These are phyloP conservation scores for Lagopus leucura DNA, from an alignment of 2,113 vertebrate species.

Conservation along the genomic window DNA sequence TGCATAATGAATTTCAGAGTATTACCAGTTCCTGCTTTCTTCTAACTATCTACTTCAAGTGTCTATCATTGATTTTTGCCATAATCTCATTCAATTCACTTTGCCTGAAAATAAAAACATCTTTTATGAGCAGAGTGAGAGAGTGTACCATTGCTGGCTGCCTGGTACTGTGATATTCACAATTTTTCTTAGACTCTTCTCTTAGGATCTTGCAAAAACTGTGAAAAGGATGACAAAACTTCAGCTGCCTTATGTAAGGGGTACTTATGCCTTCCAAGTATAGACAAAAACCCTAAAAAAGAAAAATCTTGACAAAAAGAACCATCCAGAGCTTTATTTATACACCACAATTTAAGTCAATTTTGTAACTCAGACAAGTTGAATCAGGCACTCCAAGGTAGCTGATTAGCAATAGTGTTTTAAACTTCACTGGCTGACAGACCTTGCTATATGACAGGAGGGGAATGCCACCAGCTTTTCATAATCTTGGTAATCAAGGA, in stretches of 20 bases:
- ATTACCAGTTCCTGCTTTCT: not conserved
- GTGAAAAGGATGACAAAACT: conserved; percentile 13
- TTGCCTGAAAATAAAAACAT: not conserved
- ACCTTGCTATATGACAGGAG: not conserved
- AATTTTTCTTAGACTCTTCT: not conserved
- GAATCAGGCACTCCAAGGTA: accelerated
- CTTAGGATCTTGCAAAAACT: not conserved
- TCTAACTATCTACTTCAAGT: not conserved
- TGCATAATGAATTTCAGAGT: not conserved
- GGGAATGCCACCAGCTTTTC: not conserved
- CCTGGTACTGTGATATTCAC: not conserved
- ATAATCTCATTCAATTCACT: conserved; percentile 11
- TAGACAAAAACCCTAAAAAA: not conserved
- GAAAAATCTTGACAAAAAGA: not conserved
- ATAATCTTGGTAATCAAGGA: conserved; percentile 43
- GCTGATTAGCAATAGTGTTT: conserved; percentile 17
- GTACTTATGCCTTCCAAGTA: not conserved
- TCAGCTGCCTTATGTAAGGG: conserved; percentile 6
- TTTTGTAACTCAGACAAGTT: not conserved
- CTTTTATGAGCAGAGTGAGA: not conserved
- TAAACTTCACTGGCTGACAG: not conserved
- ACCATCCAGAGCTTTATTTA: not conserved
- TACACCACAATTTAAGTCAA: not conserved
- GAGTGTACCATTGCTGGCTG: not conserved
- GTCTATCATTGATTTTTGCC: not conserved